A percentile compares a stretch with the other conserved stretches of the same genome.
Evolutionary conservation across 2,113 vertebrate species (phyloP).

Genomic region (Bubo scandiacus): DNA sequence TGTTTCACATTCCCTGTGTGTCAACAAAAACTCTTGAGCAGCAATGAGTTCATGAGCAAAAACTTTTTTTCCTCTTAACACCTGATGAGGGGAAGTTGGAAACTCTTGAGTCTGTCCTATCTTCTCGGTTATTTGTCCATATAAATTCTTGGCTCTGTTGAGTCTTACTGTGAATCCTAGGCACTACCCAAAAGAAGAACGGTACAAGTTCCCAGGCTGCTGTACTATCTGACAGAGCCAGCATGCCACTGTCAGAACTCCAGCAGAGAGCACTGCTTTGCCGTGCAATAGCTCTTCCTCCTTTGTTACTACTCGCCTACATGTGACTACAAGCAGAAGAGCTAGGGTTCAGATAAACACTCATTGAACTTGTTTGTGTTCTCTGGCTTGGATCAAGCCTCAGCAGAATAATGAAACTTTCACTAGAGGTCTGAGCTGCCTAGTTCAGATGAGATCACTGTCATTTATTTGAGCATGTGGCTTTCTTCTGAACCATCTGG

Average conservation of each 20-base stretch:
- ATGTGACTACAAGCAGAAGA: neutral
- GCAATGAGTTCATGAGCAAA: neutral
- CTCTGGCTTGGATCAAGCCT: neutral
- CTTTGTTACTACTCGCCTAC: neutral
- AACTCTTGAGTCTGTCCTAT: neutral
- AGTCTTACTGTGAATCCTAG: neutral
- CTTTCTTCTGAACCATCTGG: neutral
- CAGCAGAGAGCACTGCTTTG: constrained; percentile 22
- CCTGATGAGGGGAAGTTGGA: neutral
- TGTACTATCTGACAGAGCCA: neutral
- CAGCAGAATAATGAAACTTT: neutral
- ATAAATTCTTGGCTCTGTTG: neutral
- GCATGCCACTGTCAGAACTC: neutral
- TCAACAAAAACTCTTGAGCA: neutral
- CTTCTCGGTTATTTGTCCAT: neutral
- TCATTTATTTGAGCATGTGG: neutral
- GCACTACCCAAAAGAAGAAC: neutral
- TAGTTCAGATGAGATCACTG: neutral
- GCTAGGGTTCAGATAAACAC: neutral
- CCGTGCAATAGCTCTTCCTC: neutral
- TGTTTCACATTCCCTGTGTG: neutral
- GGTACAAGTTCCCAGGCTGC: neutral
- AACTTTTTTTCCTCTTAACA: neutral
- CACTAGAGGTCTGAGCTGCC: neutral
- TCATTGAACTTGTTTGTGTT: neutral